phyloP scores from a whole-genome alignment of 2,113 vertebrate genomes.

The Myodes glareolus region DNA sequence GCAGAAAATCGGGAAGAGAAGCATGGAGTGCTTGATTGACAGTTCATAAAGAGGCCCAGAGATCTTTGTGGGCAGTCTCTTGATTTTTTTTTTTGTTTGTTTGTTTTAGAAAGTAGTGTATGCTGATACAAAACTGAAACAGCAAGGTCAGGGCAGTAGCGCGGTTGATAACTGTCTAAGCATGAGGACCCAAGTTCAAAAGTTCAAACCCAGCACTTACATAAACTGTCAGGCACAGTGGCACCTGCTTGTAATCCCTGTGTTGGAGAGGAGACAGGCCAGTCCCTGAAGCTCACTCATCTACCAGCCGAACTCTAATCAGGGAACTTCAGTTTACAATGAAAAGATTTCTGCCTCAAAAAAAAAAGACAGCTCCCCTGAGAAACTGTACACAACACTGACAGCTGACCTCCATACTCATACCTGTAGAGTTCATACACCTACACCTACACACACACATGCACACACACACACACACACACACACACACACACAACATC shows the following conservation, averaged over 20 bases:
- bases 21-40: neutral
- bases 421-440: neutral
- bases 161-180: neutral
- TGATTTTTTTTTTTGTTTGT: slow-evolving; percentile 1
- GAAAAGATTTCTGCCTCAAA: neutral
- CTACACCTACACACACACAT: no score
- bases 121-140: neutral
- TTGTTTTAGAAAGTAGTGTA: neutral
- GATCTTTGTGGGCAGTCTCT: neutral
- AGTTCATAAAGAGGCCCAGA: neutral
- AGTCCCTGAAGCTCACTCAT: no score
- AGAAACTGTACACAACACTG: neutral
- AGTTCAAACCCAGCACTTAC: no score
- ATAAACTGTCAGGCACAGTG: neutral
- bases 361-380: neutral
- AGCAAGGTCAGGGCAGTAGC: neutral
- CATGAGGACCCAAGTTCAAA: neutral
- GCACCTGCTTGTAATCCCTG: neutral
- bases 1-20: neutral
- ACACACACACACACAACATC: neutral
- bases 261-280: neutral
- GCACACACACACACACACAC: neutral
- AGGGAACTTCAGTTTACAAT: neutral
- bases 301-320: neutral
- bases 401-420: neutral